phyloP scores from a whole-genome alignment of 2,888 invertebrate genomes.

The Dasypolia templi region DNA sequence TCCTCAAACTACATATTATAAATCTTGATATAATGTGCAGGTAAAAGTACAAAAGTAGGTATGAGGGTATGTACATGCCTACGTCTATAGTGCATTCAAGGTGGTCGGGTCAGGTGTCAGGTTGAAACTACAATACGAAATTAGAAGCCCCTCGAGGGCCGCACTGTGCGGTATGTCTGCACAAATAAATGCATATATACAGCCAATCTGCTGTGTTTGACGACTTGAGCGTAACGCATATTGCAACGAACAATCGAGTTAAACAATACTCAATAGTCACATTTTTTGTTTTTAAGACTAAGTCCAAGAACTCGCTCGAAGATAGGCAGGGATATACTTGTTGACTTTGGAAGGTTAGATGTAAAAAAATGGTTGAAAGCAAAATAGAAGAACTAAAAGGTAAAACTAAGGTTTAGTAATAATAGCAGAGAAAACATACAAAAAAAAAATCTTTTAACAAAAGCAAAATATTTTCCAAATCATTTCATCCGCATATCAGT shows the following conservation, averaged over 20 bases:
- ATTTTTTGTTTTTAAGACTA: background rate
- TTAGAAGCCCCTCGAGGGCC: constrained; percentile 30
- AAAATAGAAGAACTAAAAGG: background rate
- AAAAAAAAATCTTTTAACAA: background rate
- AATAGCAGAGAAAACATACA: background rate
- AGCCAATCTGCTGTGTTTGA: background rate
- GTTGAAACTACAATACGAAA: constrained; percentile 40
- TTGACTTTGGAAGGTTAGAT: background rate
- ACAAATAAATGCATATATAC: constrained; percentile 15
- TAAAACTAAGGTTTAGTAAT: background rate
- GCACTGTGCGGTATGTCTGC: constrained; percentile 8
- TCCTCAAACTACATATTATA: background rate
- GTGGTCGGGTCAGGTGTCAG: constrained; percentile 31
- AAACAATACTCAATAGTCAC: constrained; percentile 6
- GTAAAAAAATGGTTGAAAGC: background rate
- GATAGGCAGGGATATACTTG: background rate
- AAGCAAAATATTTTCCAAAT: too few relatives aligned
- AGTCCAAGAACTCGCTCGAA: background rate
- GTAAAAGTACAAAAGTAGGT: background rate
- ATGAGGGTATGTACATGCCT: background rate
- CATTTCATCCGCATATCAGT: too few relatives aligned
- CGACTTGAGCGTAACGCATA: constrained; percentile 1
- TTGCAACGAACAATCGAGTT: background rate
- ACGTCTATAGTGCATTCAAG: background rate
- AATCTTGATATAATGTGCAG: background rate